These are phyloP conservation scores for Phymatocera aterrima DNA, from an alignment of 2,888 invertebrate species.

Conservation along the genomic window DNA sequence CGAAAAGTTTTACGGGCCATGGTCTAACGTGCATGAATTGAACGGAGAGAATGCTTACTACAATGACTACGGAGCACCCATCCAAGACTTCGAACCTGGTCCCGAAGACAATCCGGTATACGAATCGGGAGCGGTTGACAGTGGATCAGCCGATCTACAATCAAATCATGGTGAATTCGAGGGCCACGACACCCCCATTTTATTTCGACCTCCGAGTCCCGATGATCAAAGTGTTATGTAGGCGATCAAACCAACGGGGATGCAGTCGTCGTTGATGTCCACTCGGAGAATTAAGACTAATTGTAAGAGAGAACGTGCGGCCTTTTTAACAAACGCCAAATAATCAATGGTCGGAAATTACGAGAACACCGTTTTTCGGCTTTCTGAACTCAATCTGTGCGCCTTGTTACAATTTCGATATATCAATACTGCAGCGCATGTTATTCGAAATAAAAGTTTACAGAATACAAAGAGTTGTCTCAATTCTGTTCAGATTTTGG, in stretches of 20 bases:
- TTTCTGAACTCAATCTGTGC: too few relatives aligned
- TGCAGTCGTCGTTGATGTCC: background rate
- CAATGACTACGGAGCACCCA: constrained; percentile 56
- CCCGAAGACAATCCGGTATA: constrained; percentile 43
- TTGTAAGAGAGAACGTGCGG: constrained; percentile 1
- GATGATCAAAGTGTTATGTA: background rate
- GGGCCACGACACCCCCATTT: background rate
- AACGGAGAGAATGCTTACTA: constrained; percentile 57
- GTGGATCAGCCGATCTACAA: constrained; percentile 37
- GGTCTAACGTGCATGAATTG: constrained; percentile 51
- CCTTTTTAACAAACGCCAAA: background rate
- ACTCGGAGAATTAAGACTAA: background rate
- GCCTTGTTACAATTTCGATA: too few relatives aligned
- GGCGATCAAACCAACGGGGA: background rate
- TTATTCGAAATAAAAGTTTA: too few relatives aligned
- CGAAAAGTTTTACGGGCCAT: constrained; percentile 48
- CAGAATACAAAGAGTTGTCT: too few relatives aligned
- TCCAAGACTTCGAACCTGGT: constrained; percentile 49
- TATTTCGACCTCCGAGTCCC: background rate
- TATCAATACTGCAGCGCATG: too few relatives aligned
- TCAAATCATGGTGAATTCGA: constrained; percentile 41
- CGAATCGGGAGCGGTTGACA: background rate
- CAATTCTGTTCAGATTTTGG: too few relatives aligned
- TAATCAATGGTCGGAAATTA: too few relatives aligned
- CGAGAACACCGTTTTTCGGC: too few relatives aligned